Conservation (phyloP, 2,797 vertebrate species). For the Cheirogaleus major region DNA sequence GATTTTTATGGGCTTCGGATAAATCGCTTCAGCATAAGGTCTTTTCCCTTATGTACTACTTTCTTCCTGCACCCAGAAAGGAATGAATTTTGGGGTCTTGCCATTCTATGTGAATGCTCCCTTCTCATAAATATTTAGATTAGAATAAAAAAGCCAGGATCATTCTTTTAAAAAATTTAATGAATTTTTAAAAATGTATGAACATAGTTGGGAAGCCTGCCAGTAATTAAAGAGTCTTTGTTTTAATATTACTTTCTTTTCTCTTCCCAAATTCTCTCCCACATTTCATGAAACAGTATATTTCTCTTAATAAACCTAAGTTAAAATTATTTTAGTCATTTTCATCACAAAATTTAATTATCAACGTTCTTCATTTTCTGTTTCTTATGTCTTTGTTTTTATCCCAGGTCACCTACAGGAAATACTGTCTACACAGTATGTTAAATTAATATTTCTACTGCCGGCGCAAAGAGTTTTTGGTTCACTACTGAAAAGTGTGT, state of each 20-base stretch:
- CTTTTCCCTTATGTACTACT: neutral
- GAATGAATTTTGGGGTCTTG: neutral
- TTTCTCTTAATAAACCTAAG: slow-evolving; percentile 36
- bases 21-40: slow-evolving; percentile 50
- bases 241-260: slow-evolving; percentile 48
- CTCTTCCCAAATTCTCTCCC: slow-evolving; percentile 12
- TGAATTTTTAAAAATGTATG: slow-evolving; percentile 61
- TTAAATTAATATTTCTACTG: neutral
- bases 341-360: slow-evolving; percentile 39
- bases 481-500: neutral
- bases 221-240: slow-evolving; percentile 37
- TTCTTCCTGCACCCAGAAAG: neutral
- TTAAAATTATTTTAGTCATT: slow-evolving; percentile 46
- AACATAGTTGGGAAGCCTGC: slow-evolving; percentile 41
- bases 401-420: neutral
- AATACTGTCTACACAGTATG: neutral
- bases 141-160: slow-evolving; percentile 54
- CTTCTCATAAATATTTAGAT: slow-evolving; percentile 78
- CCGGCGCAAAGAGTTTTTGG: neutral
- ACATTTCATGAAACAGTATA: neutral
- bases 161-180: slow-evolving; percentile 70
- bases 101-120: neutral
- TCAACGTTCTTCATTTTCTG: neutral
- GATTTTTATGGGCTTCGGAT: slow-evolving; percentile 49
- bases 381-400: neutral